Evolutionary conservation across 2,888 invertebrate species (phyloP).

Genomic region (Carcina quercana): DNA sequence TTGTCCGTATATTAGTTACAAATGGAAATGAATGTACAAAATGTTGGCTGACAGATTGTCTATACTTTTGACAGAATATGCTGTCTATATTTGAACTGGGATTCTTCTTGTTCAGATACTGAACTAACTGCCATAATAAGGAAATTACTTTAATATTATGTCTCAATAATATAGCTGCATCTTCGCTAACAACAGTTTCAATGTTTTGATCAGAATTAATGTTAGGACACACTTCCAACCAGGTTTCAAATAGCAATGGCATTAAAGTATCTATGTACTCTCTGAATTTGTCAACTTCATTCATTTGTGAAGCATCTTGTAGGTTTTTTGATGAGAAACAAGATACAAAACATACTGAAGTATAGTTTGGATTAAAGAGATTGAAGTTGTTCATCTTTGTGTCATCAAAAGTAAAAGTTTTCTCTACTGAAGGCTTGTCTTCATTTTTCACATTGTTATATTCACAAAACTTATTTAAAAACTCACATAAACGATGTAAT

Average conservation of each 20-base stretch:
- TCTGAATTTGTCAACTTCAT: conserved; percentile 68
- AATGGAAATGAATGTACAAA: conserved; percentile 76
- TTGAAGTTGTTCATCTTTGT: conserved; percentile 39
- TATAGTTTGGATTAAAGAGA: conserved; percentile 43
- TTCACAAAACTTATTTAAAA: conserved; percentile 45
- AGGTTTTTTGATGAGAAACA: conserved; percentile 56
- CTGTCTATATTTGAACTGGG: conserved; percentile 52
- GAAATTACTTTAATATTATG: conserved; percentile 77
- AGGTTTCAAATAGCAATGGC: conserved; percentile 87
- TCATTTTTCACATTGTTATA: conserved; percentile 31
- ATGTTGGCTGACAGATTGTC: conserved; percentile 67
- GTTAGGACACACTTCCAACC: conserved; percentile 84
- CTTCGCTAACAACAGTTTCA: conserved; percentile 72
- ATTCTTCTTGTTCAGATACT: conserved; percentile 40
- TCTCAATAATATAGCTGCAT: conserved; percentile 77
- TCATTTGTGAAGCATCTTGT: conserved; percentile 37
- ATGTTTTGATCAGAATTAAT: conserved; percentile 45
- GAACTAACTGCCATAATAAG: conserved; percentile 68
- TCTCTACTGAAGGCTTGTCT: conserved; percentile 20
- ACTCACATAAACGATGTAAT: conserved; percentile 78
- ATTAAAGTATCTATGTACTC: conserved; percentile 80
- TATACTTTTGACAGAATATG: conserved; percentile 71
- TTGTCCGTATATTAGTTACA: conserved; percentile 53
- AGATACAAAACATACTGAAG: conserved; percentile 46
- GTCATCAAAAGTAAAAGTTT: conserved; percentile 34